Evolutionary conservation across 1,140 invertebrate genomes (phyloP).

Genomic region (Papilio polyxenes): DNA sequence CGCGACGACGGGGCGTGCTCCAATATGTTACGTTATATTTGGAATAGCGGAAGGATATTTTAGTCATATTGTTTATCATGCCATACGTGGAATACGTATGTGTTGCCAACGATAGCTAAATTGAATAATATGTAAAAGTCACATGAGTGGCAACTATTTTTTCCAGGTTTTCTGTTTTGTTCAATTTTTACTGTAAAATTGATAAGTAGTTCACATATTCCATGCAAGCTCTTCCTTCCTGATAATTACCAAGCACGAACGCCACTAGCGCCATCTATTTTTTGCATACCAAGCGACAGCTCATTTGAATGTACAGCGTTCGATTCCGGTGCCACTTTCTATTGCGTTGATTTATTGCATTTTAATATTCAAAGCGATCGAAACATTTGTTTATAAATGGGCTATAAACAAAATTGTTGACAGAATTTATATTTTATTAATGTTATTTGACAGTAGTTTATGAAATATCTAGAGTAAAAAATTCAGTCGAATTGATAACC

Average conservation of each 20-base stretch:
- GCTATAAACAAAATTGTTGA: conserved; percentile 2
- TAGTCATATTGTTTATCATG: too few species aligned
- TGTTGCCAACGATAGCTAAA: too few species aligned
- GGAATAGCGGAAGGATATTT: conserved; percentile 25
- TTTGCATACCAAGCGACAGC: conserved; percentile 1
- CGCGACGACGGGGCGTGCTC: background rate
- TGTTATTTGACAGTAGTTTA: background rate
- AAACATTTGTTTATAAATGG: background rate
- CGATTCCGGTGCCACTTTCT: conserved; percentile 11
- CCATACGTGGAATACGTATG: background rate
- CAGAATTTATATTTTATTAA: background rate
- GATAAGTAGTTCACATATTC: background rate
- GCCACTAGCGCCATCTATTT: background rate
- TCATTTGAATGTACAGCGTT: conserved; percentile 5
- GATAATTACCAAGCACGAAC: conserved; percentile 9
- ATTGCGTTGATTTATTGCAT: conserved; percentile 9
- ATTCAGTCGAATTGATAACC: too few species aligned
- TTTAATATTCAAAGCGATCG: background rate
- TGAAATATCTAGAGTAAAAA: background rate
- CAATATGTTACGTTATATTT: conserved; percentile 15
- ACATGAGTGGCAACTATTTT: too few species aligned
- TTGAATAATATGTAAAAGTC: too few species aligned
- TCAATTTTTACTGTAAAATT: background rate
- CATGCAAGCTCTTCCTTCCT: background rate
- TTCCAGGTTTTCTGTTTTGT: too few species aligned